Conservation (phyloP, 2,113 vertebrate genomes). For the Heptranchias perlo region DNA sequence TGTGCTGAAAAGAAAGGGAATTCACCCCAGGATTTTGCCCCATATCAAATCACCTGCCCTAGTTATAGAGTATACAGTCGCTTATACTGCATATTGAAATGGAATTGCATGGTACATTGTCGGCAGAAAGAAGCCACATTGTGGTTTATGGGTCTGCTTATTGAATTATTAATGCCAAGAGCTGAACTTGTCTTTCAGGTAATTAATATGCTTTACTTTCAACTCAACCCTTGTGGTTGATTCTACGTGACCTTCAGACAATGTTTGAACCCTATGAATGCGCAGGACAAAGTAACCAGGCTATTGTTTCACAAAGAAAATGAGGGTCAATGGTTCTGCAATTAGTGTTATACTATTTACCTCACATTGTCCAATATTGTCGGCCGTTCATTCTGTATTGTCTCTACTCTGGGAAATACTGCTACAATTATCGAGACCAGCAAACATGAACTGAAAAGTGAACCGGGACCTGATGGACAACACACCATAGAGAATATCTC, state of each 20-base stretch:
- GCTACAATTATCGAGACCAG: background rate
- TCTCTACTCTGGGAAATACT: background rate
- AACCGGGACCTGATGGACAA: background rate
- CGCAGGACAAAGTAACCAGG: background rate
- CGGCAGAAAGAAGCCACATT: background rate
- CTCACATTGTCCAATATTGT: background rate
- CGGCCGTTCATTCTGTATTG: background rate
- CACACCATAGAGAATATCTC: background rate
- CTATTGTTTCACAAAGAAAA: background rate
- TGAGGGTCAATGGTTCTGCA: background rate
- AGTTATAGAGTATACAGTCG: background rate
- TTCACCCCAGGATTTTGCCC: background rate
- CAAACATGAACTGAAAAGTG: background rate
- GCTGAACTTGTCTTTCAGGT: background rate
- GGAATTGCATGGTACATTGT: background rate
- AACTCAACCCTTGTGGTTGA: background rate
- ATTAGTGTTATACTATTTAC: background rate
- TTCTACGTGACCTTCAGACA: background rate
- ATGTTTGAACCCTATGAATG: background rate
- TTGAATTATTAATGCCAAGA: conserved; percentile 12
- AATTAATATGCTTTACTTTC: conserved; percentile 16
- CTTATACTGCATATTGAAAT: background rate
- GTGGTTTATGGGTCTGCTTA: background rate
- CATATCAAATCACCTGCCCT: background rate
- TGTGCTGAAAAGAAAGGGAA: background rate